Evolutionary conservation across 2,113 vertebrate genomes (phyloP).

Genomic region (Cichladusa arquata): DNA sequence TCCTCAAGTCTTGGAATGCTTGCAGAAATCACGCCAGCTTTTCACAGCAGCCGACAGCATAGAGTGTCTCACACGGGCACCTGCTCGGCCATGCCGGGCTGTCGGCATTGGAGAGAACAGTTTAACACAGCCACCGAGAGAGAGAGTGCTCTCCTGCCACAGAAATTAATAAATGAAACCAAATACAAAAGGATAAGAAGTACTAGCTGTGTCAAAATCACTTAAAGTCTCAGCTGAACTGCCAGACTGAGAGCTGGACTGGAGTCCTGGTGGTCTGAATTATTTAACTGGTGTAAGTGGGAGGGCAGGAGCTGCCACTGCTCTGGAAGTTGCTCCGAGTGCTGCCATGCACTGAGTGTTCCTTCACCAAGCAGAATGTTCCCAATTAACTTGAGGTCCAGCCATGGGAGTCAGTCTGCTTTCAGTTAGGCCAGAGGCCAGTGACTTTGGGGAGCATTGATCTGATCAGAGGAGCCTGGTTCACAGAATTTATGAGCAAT

Average conservation of each 20-base stretch:
- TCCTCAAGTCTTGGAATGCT: not conserved
- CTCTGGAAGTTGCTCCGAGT: not conserved
- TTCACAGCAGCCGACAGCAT: not conserved
- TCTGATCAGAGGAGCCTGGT: not conserved
- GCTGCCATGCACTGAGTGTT: not conserved
- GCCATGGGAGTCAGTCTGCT: not conserved
- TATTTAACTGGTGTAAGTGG: not conserved
- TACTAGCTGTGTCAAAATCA: not conserved
- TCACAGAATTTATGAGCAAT: not conserved
- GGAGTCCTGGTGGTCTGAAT: not conserved
- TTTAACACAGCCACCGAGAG: not conserved
- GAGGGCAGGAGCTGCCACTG: not conserved
- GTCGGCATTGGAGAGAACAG: not conserved
- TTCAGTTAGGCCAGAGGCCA: not conserved
- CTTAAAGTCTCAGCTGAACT: not conserved
- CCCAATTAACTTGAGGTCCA: not conserved
- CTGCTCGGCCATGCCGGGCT: not conserved
- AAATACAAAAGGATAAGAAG: not conserved
- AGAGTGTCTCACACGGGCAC: accelerated
- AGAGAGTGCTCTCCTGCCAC: not conserved
- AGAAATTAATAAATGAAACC: not conserved
- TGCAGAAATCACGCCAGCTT: not conserved
- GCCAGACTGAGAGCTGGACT: not conserved
- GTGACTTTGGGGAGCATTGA: not conserved
- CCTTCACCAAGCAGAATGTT: not conserved